Base-by-base conservation (phyloP, 2,113 vertebrate species). In the Oncorhynchus keta region DNA sequence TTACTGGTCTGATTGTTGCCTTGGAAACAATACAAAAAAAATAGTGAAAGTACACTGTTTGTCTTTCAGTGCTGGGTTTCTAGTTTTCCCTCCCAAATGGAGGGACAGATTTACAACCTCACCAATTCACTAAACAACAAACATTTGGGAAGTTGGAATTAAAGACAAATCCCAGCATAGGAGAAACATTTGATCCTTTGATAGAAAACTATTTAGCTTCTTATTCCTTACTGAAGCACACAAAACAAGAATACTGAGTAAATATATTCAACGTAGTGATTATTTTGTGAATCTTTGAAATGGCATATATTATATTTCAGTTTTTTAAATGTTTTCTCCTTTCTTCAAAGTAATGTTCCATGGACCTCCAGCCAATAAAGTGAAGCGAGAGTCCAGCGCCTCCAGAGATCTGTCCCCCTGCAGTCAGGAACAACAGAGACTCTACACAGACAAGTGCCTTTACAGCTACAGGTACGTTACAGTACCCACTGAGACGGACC, bases 371-470 rank as follows among this genome's bases (percentile, higher is more conserved):
- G 92, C 92, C 3, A 93, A 92, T n/a, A 98, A 97, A 91, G 96
- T 98, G 92, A 99, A 99, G 86, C 90, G 94, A 66, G 97, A 99
- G 89, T 85, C 91, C 79, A 95, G 94, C 83, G 94, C 95, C 0
- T 93, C 95, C 70, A 93, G 93, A 0, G 95, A 95, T 82, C 82
- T 93, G 89, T 95, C 94, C 0, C 94, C 95, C 86, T 97, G 96
- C 86, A 94, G 94, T 78, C 95, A 94, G 0, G 94, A 95, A 80
- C 94, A 95, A 80, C 94, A 95, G 89, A 89, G 91, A 81, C 92
- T 91, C 81, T 96, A 95, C 22, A 92, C 94, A 91, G 96, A 97
- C 91, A 95, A 94, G 95, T 97, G 97, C 95, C 97, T 97, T 94
- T 97, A 97, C 87, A 97, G 93, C 82, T 96, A 96, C 94, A 97